Evolutionary conservation across 2,797 vertebrate genomes (phyloP).

Genomic region (Enteromius anoplus): DNA sequence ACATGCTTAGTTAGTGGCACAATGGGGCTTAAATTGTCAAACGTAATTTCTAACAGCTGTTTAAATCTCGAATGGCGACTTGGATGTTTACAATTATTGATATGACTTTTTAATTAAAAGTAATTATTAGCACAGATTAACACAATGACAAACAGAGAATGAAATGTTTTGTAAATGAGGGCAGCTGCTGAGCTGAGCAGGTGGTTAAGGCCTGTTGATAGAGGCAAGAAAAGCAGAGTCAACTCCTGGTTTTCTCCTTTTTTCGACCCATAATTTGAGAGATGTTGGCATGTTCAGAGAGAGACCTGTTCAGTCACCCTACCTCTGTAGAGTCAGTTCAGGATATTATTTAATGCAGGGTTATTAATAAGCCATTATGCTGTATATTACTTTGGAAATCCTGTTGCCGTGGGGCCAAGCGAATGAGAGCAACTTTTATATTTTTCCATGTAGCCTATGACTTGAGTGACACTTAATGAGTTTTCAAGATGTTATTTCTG

Average conservation of each 20-base stretch:
- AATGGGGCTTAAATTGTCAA: slow-evolving; percentile 11
- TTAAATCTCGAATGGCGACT: neutral
- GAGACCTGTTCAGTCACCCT: slow-evolving; percentile 23
- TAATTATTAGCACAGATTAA: slow-evolving; percentile 43
- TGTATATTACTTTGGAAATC: slow-evolving; percentile 53
- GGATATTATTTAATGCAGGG: slow-evolving; percentile 44
- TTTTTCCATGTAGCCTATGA: slow-evolving; percentile 70
- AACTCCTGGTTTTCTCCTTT: slow-evolving; percentile 10
- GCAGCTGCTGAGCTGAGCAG: slow-evolving; percentile 13
- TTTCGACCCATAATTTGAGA: neutral
- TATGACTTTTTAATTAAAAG: slow-evolving; percentile 41
- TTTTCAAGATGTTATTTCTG: slow-evolving; percentile 74
- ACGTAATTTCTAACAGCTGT: slow-evolving; percentile 13
- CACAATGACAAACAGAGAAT: slow-evolving; percentile 37
- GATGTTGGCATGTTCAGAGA: slow-evolving; percentile 15
- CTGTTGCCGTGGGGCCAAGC: slow-evolving; percentile 41
- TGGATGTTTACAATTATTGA: slow-evolving; percentile 33
- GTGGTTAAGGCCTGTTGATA: neutral
- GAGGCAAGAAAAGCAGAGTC: neutral
- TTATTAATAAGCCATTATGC: slow-evolving; percentile 44
- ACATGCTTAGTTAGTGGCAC: slow-evolving; percentile 14
- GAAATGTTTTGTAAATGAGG: slow-evolving; percentile 32
- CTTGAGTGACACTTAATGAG: slow-evolving; percentile 64
- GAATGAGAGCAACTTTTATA: slow-evolving; percentile 53
- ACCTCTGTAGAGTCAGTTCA: slow-evolving; percentile 22